phyloP scores from a whole-genome alignment of 2,113 vertebrate genomes.

The Chinchilla lanigera region DNA sequence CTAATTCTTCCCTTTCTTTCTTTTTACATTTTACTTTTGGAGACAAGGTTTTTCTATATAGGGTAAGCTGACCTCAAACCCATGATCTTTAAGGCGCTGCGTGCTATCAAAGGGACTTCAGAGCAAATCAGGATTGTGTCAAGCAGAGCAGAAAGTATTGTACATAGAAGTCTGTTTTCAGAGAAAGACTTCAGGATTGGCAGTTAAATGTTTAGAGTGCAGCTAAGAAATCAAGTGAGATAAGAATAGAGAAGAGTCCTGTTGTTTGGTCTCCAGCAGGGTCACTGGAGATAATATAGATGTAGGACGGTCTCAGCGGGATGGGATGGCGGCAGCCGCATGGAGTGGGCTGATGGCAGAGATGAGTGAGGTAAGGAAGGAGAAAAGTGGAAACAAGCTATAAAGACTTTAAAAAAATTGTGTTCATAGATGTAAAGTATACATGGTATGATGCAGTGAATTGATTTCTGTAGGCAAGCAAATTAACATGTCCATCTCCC shows the following conservation, averaged over 20 bases:
- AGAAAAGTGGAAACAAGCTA: neutral
- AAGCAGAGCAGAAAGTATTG: neutral
- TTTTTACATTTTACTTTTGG: neutral
- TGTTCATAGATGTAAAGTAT: neutral
- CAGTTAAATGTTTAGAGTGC: neutral
- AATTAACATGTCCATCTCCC: neutral
- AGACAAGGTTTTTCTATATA: neutral
- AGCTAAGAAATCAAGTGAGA: slow-evolving; percentile 22
- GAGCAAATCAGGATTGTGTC: neutral
- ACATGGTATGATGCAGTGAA: neutral
- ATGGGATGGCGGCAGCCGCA: neutral
- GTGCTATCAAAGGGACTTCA: neutral
- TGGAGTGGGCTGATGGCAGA: neutral
- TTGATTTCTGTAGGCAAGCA: neutral
- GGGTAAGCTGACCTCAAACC: neutral
- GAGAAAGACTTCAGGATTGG: neutral
- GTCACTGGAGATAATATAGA: neutral
- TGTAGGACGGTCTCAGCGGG: neutral
- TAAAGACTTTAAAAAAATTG: neutral
- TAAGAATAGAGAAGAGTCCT: neutral
- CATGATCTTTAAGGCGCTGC: neutral
- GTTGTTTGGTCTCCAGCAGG: neutral
- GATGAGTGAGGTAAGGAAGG: neutral
- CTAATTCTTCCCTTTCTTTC: neutral
- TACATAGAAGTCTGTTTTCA: neutral